A percentile compares a stretch with the other conserved stretches of the same genome.
These are phyloP conservation scores for Pararge aegeria DNA, from an alignment of 1,140 invertebrate species.

Conservation along the genomic window DNA sequence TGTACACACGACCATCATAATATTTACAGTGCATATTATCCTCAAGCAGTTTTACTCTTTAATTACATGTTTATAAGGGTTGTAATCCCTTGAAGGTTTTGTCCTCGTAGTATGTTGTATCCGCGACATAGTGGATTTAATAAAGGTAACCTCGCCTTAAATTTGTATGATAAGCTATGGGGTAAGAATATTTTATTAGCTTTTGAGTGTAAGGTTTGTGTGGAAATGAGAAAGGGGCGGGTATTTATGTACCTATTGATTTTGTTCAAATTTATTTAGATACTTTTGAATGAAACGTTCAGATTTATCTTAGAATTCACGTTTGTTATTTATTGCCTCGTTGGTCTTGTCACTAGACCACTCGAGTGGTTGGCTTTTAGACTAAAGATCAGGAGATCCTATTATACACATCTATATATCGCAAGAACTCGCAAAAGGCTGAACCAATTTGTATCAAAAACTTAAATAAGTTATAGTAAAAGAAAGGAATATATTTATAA, in stretches of 20 bases:
- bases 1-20: neutral
- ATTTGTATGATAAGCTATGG: constrained; percentile 23
- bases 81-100: neutral
- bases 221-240: constrained; percentile 11
- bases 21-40: neutral
- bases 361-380: too few relatives aligned
- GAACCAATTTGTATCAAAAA: too few relatives aligned
- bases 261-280: neutral
- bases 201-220: neutral
- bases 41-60: neutral
- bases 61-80: neutral
- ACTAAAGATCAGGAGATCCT: too few relatives aligned
- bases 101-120: neutral
- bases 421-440: too few relatives aligned
- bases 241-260: neutral
- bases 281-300: too few relatives aligned
- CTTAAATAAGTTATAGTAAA: too few relatives aligned
- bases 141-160: constrained; percentile 17
- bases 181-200: constrained; percentile 21
- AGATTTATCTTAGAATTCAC: too few relatives aligned
- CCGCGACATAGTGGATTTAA: constrained; percentile 15
- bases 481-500: too few relatives aligned
- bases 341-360: too few relatives aligned
- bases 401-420: too few relatives aligned
- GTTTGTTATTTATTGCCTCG: too few relatives aligned